Evolutionary conservation across 2,888 invertebrate genomes (phyloP).

Genomic region (Drosophila percnosoma): DNA sequence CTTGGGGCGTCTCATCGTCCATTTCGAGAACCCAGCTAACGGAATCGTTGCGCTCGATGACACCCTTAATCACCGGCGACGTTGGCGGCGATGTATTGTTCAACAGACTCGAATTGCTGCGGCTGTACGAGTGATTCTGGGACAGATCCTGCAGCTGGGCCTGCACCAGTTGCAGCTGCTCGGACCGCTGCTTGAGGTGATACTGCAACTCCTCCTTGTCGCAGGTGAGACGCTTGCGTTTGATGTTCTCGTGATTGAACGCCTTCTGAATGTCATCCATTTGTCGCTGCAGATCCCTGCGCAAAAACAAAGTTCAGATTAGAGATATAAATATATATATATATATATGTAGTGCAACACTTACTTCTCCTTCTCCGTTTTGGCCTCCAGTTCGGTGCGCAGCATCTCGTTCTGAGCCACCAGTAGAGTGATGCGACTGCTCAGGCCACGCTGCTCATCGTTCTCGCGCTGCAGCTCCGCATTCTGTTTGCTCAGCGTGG

Average conservation of each 20-base stretch:
- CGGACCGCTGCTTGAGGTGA: conserved; percentile 93
- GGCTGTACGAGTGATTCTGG: conserved; percentile 33
- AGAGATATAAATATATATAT: neutral
- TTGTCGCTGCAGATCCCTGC: conserved; percentile 88
- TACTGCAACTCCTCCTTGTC: conserved; percentile 96
- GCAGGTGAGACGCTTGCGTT: conserved; percentile 91
- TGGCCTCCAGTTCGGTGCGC: conserved; percentile 88
- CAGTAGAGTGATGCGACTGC: conserved; percentile 91
- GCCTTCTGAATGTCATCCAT: conserved; percentile 90
- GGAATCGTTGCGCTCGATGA: conserved; percentile 94
- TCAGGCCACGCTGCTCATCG: conserved; percentile 89
- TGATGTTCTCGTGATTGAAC: conserved; percentile 91
- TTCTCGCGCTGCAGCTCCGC: conserved; percentile 90
- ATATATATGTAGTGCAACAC: conserved; percentile 59
- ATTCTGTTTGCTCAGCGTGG: conserved; percentile 90
- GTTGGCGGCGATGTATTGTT: conserved; percentile 86
- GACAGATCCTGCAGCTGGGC: conserved; percentile 79
- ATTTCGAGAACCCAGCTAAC: conserved; percentile 95
- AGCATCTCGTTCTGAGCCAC: conserved; percentile 95
- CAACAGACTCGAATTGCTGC: conserved; percentile 31
- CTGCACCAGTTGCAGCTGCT: conserved; percentile 86
- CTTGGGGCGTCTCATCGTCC: conserved; percentile 89
- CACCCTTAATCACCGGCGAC: conserved; percentile 92
- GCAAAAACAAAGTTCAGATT: conserved; percentile 29
- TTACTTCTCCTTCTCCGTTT: conserved; percentile 87